Evolutionary conservation across 2,797 vertebrate genomes (phyloP).

Genomic region (Rhinophrynus dorsalis): DNA sequence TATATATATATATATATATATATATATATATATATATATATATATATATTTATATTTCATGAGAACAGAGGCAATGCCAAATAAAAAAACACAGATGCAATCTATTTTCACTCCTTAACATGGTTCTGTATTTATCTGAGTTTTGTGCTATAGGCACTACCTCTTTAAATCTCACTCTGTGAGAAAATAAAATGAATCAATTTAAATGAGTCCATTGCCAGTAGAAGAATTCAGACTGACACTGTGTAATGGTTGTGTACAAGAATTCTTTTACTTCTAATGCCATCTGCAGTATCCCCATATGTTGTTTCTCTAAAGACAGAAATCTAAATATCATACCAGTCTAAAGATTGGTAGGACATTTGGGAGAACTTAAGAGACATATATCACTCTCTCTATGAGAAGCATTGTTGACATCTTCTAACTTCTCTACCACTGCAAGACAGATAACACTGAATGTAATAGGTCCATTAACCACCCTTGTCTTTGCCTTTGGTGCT

Average conservation of each 20-base stretch:
- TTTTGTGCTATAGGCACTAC: too few relatives aligned
- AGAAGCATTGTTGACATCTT: slow-evolving; percentile 15
- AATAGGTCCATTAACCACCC: slow-evolving; percentile 48
- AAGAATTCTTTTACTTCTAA: background rate
- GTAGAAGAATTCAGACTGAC: background rate
- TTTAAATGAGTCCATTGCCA: background rate
- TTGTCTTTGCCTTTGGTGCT: slow-evolving; percentile 48
- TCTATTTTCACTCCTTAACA: too few relatives aligned
- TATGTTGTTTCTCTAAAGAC: background rate
- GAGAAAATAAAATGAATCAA: background rate
- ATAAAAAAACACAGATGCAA: too few relatives aligned
- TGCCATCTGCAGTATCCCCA: background rate
- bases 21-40: too few relatives aligned
- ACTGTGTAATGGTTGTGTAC: background rate
- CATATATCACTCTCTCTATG: background rate
- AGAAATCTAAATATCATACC: background rate
- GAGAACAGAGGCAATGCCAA: too few relatives aligned
- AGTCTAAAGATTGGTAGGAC: background rate
- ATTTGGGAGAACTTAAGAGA: slow-evolving; percentile 9
- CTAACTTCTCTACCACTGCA: slow-evolving; percentile 22
- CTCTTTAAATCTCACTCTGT: too few relatives aligned
- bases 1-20: too few relatives aligned
- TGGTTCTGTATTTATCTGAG: too few relatives aligned
- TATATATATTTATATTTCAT: too few relatives aligned
- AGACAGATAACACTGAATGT: slow-evolving; percentile 33